Evolutionary conservation across 2,888 invertebrate genomes (phyloP), one percentile per base, ranked within the genome.

Genomic region (Scaeva pyrastri): DNA sequence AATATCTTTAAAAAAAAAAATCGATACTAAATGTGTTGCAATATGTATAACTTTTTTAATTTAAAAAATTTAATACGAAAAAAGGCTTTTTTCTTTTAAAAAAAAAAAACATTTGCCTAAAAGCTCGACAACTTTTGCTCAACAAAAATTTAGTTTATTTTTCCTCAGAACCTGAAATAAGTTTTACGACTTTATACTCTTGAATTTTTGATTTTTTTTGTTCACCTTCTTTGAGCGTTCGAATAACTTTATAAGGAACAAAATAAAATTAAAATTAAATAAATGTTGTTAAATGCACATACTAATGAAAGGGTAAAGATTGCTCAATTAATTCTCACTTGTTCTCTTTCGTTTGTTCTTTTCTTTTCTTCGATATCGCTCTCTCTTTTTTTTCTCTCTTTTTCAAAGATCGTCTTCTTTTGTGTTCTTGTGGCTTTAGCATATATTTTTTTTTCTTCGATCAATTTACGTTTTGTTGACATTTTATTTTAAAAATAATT

Each of bases 301-400:
- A 66, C 55, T 55, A 52, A 41, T 43, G 16, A 68, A 72, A 36
- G 64, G 70, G 48, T 60, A 66, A 48, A 58, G 21, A 60, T 21
- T 41, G 45, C 41, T 31, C 43, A 66, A 60, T 72, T 48, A 66
- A 31, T 62, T 76, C 71, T 58, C 71, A 45, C n/a, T 62, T 23
- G 14, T 6, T 39, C n/a, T 39, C n/a, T 39, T 68, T 39, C 19
- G 1, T n/a, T 31, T 31, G 31, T 31, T 8, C 1, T 31, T 31
- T 31, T 31, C 31, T 10, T 36, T 21, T 36, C 43, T 16, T 45
- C 8, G 3, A 26, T 31, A 31, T 2, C n/a, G 3, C 12, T 26
- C 16, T 45, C 26, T 64, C 45, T 45, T 64, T 31, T 11, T 52
- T 31, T 21, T 52, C 0, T 50, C 14, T 60, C 0, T 11, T 11